Percentiles rank a stretch among this genome's conserved stretches.
Evolutionary conservation across 2,113 vertebrate genomes (phyloP).

Genomic region (Paraplagusia blochii): DNA sequence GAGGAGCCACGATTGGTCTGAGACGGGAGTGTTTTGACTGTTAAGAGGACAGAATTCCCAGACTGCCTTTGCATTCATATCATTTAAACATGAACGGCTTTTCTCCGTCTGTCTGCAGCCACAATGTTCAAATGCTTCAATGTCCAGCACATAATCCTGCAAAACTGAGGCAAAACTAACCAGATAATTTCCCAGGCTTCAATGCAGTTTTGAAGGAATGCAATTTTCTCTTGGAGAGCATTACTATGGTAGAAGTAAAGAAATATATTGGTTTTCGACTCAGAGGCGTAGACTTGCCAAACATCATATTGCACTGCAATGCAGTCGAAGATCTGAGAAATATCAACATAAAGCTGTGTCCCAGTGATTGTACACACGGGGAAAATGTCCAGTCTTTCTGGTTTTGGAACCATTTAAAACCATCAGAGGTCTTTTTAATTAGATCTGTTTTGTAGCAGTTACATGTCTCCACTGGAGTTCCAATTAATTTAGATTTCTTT

Average conservation of each 20-base stretch:
- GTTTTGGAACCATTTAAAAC: neutral
- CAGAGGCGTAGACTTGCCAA: slow-evolving; percentile 48
- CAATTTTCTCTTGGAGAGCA: slow-evolving; percentile 48
- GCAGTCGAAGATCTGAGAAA: slow-evolving; percentile 19
- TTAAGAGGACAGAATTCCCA: too few relatives aligned
- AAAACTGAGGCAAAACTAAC: slow-evolving; percentile 48
- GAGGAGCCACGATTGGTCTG: too few relatives aligned
- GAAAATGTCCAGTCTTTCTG: slow-evolving; percentile 8
- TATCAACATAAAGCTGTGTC: slow-evolving; percentile 13
- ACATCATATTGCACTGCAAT: slow-evolving; percentile 37
- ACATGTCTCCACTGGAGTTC: too few relatives aligned
- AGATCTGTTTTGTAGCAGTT: too few relatives aligned
- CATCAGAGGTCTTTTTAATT: too few relatives aligned
- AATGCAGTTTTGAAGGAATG: slow-evolving; percentile 34
- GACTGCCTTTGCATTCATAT: neutral
- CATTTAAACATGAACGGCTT: slow-evolving; percentile 21
- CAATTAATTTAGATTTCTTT: too few relatives aligned
- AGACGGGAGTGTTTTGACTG: too few relatives aligned
- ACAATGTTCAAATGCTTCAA: slow-evolving; percentile 21
- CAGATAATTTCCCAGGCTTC: slow-evolving; percentile 40
- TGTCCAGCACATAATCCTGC: slow-evolving; percentile 50
- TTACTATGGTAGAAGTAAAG: slow-evolving; percentile 51
- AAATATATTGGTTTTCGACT: slow-evolving; percentile 55
- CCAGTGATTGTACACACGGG: neutral
- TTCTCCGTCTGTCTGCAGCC: slow-evolving; percentile 34